phyloP scores from a whole-genome alignment of 2,113 vertebrate genomes.

The Laticauda colubrina region DNA sequence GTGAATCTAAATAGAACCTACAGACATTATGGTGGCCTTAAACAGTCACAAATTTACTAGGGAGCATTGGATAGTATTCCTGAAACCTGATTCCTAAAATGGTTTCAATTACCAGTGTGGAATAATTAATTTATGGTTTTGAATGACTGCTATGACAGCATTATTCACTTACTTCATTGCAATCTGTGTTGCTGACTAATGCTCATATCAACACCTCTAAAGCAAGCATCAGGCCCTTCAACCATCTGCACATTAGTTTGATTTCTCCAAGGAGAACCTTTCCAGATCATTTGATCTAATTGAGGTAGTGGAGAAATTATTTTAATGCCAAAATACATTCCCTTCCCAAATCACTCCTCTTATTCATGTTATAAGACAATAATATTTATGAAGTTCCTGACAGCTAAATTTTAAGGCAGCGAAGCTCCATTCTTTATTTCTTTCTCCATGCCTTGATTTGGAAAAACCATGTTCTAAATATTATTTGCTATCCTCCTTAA shows the following conservation, averaged over 20 bases:
- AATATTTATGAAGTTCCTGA: conserved; percentile 54
- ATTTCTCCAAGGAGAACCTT: conserved; percentile 75
- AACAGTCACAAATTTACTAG: not conserved
- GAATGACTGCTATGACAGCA: conserved; percentile 58
- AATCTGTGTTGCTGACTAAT: conserved; percentile 72
- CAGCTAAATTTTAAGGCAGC: conserved; percentile 41
- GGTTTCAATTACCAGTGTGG: conserved; percentile 59
- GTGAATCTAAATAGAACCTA: not conserved
- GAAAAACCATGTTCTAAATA: not conserved
- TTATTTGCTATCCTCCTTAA: not conserved
- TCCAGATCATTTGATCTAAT: conserved; percentile 77
- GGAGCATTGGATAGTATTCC: not conserved
- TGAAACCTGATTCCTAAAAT: conserved; percentile 47
- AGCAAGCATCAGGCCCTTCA: conserved; percentile 46
- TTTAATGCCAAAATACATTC: conserved; percentile 70
- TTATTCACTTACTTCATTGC: conserved; percentile 68
- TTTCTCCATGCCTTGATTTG: not conserved
- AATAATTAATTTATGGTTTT: conserved; percentile 63
- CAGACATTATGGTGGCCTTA: not conserved
- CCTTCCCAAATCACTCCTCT: conserved; percentile 19
- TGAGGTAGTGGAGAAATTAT: conserved; percentile 80
- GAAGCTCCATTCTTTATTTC: not conserved
- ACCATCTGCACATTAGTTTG: conserved; percentile 59
- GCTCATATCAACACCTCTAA: conserved; percentile 76
- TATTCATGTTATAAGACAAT: conserved; percentile 62